Conservation (phyloP, 1,140 invertebrate genomes). For the Platyscapa corneri region DNA sequence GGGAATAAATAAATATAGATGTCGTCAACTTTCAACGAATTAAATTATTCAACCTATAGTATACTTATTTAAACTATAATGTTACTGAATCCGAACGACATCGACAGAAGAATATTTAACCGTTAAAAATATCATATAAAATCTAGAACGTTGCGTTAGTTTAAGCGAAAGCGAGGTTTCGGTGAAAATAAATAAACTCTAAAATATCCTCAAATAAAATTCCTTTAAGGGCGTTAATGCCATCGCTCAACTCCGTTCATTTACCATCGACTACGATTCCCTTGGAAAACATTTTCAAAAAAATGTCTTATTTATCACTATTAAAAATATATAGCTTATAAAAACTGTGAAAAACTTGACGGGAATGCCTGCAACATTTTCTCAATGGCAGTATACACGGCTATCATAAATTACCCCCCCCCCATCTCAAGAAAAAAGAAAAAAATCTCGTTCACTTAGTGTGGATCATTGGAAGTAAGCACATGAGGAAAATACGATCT, state of each 20-base stretch:
- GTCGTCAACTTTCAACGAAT: neutral
- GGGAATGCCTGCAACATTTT: neutral
- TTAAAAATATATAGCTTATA: neutral
- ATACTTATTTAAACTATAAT: too few relatives aligned
- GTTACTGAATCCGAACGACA: too few relatives aligned
- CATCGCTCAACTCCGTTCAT: too few relatives aligned
- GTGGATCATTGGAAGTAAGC: neutral
- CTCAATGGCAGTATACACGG: neutral
- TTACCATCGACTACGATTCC: too few relatives aligned
- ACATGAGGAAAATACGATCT: conserved; percentile 26
- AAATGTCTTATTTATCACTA: neutral
- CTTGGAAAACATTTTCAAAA: too few relatives aligned
- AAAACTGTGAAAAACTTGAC: neutral
- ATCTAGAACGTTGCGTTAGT: too few relatives aligned
- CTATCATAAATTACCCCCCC: neutral
- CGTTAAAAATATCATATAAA: too few relatives aligned
- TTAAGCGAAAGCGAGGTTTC: too few relatives aligned
- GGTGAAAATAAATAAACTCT: too few relatives aligned
- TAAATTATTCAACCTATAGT: neutral
- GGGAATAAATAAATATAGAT: neutral
- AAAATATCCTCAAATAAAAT: too few relatives aligned
- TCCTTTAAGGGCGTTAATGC: too few relatives aligned
- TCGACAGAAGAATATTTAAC: too few relatives aligned
- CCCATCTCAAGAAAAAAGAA: neutral
- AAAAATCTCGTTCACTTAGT: neutral